Base-by-base conservation (phyloP, 2,113 vertebrate species). In the Gobio gobio region DNA sequence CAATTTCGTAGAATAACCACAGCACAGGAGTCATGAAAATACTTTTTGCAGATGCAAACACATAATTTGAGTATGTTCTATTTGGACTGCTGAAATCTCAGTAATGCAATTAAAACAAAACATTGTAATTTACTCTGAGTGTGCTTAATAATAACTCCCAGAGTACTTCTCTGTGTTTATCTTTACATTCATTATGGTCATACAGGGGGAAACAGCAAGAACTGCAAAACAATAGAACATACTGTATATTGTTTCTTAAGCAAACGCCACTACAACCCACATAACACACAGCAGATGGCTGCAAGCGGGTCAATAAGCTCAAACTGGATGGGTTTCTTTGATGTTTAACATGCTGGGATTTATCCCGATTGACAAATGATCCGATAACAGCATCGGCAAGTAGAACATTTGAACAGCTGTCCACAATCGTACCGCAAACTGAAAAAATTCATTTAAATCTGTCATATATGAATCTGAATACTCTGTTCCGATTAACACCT, bases 361-460 rank as follows among this genome's bases (percentile, higher is more conserved):
- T 43, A 88, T 74, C 68, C 54, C 20, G 49, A 73, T 75, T 51
- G 29, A 74, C n/a, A 66, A 80, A 81, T 10, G 26, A 61, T 81
- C 76, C 72, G 85, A 68, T 85, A 81, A 85, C 82, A 86, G 49
- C 66, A 70, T 33, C 33, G n/a, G 45, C 47, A 66, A 56, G n/a
- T 20, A 33, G 24, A 68, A 81, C 79, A 16, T 86, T 85, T 45
- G 16, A 86, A 89, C 83, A 87, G 86, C 88, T 83, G 86, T 76
- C 49, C 64, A 43, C 40, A 78, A 81, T 84, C 70, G 14, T 70
- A 82, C 40, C 13, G 77, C 56, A 73, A 68, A 58, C 63, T 22
- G 76, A 87, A 49, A 68, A 33, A 68, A 20, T 81, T 81, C 24
- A 59, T 58, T 40, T 66, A 66, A 64, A 86, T 45, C n/a, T 40